Base-by-base conservation (phyloP, 2,113 vertebrate species). In the Epinephelus fuscoguttatus region DNA sequence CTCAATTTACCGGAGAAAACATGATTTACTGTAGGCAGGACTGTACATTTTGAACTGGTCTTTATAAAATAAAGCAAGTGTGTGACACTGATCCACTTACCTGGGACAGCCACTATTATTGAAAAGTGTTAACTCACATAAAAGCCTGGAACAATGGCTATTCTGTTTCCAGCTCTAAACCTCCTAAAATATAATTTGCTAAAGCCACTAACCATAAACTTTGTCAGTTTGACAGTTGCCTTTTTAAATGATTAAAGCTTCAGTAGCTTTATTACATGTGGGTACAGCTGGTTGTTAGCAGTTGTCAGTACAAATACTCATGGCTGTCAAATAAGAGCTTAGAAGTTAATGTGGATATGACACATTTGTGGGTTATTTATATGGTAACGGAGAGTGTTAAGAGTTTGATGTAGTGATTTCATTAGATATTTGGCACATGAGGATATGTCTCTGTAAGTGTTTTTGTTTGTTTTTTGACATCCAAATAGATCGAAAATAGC, bases 1-100 rank as follows among this genome's bases (percentile, higher is more conserved):
- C 23, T n/a, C 4, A 30, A 2, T 27, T 59, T 59, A 25, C 14
- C 33, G 23, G 19, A 13, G 42, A 66, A 19, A 75, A 70, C 19
- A 49, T 0, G 9, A 62, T 70, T 47, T 56, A 27, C 42, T 17
- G 17, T 4, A 42, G 19, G 4, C 14, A 30, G 62, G 30, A 33
- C 64, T 71, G 6, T 37, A 45, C 18, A 6, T 81, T 70, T 1
- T 52, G 67, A 74, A 23, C 15, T 50, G n/a, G 70, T 56, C 49
- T 57, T 74, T 67, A 18, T 64, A 60, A 81, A 40, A 74, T 9
- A 50, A 64, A 72, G 42, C 19, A 42, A 64, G n/a, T 45, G 37
- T 69, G 18, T 82, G 42, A 73, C 57, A 40, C 42, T 70, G 64
- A 76, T 89, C 66, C 40, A 50, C 37, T 69, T 72, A 66, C 30